A percentile compares a stretch with the other conserved stretches of the same genome.
Evolutionary conservation across 2,113 vertebrate genomes (phyloP).

Genomic region (Gallinago media): DNA sequence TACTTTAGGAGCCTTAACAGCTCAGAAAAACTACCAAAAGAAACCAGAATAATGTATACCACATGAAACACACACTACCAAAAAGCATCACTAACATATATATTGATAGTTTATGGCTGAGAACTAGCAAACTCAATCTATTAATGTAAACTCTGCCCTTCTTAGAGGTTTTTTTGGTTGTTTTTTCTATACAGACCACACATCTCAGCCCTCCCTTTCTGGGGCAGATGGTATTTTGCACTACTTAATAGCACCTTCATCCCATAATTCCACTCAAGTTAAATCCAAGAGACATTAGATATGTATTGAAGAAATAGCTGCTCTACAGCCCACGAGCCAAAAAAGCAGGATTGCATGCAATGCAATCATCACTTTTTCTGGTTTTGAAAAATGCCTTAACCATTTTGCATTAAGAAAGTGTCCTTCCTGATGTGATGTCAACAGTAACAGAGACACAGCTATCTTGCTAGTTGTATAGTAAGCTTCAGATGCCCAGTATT

Average conservation of each 20-base stretch:
- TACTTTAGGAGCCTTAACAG: background rate
- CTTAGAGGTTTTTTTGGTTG: background rate
- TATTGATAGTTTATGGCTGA: background rate
- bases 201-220: background rate
- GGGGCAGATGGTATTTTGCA: background rate
- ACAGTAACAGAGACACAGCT: background rate
- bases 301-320: background rate
- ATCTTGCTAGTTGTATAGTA: background rate
- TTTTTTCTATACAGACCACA: background rate
- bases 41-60: background rate
- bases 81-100: background rate
- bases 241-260: background rate
- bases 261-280: background rate
- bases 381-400: background rate
- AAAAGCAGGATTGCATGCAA: background rate
- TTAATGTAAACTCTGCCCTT: background rate
- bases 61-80: background rate
- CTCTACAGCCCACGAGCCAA: background rate
- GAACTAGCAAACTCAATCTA: background rate
- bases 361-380: background rate
- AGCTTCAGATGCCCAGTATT: background rate
- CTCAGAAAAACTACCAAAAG: background rate
- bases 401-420: background rate
- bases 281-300: background rate
- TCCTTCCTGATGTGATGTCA: background rate